A percentile compares a stretch with the other conserved stretches of the same genome.
These are phyloP conservation scores for Mus pahari DNA, from an alignment of 2,113 vertebrate species.

Conservation along the genomic window DNA sequence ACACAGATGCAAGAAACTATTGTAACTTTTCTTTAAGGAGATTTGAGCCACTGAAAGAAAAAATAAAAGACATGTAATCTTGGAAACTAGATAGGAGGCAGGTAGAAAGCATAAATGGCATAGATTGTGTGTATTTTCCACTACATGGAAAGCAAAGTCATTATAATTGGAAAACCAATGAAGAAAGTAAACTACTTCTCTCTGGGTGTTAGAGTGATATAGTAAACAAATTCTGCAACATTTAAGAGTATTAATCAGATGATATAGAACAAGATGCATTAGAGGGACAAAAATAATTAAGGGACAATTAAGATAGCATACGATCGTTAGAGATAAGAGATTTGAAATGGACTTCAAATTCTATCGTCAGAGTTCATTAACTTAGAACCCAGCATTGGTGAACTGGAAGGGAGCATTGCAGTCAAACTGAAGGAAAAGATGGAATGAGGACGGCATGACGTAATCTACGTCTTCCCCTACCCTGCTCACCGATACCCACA, in stretches of 20 bases:
- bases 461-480: background rate
- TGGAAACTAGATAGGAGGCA: background rate
- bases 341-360: slow-evolving; percentile 25
- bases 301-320: background rate
- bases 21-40: slow-evolving; percentile 3
- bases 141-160: background rate
- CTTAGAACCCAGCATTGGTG: background rate
- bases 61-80: background rate
- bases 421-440: background rate
- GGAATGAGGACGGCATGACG: background rate
- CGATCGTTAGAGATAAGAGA: background rate
- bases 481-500: background rate
- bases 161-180: background rate
- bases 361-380: background rate
- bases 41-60: background rate
- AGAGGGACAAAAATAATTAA: background rate
- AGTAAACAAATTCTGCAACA: background rate
- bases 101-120: background rate
- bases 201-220: background rate
- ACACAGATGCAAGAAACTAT: background rate
- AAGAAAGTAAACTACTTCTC: background rate
- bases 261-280: background rate
- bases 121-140: background rate
- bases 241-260: background rate
- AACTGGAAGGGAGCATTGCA: background rate